Conservation (phyloP, 2,888 invertebrate genomes). For the Morpho helenor region DNA sequence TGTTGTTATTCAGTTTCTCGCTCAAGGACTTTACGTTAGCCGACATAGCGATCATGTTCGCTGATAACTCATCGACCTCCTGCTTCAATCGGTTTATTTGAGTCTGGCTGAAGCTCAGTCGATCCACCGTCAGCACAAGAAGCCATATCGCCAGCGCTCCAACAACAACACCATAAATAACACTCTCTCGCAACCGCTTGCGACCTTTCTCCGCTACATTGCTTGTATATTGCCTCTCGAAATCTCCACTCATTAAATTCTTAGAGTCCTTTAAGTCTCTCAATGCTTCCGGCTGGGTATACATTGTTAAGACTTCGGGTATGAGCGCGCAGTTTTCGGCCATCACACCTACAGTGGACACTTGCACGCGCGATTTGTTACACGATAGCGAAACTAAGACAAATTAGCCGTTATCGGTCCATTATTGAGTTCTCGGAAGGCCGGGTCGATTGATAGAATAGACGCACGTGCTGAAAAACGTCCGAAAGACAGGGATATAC, state of each 20-base stretch:
- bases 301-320: constrained; percentile 55
- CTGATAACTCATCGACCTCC: constrained; percentile 62
- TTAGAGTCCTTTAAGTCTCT: constrained; percentile 62
- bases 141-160: constrained; percentile 51
- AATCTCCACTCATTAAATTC: constrained; percentile 69
- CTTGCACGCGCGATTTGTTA: constrained; percentile 47
- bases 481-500: constrained; percentile 35
- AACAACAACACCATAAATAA: constrained; percentile 41
- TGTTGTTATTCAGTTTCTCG: constrained; percentile 57
- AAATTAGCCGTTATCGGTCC: constrained; percentile 54
- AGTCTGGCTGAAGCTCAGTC: constrained; percentile 39
- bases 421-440: constrained; percentile 56
- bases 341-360: constrained; percentile 51
- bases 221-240: constrained; percentile 57
- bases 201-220: constrained; percentile 39
- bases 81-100: constrained; percentile 52
- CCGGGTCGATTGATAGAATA: constrained; percentile 33
- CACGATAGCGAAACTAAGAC: constrained; percentile 33
- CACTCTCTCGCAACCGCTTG: constrained; percentile 43
- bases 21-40: constrained; percentile 57
- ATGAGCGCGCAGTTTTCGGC: constrained; percentile 65
- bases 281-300: constrained; percentile 54
- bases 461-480: constrained; percentile 39
- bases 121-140: constrained; percentile 53
- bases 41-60: constrained; percentile 57